These are phyloP conservation scores for Amphilophus citrinellus DNA, from an alignment of 2,113 vertebrate genomes.

Conservation along the genomic window DNA sequence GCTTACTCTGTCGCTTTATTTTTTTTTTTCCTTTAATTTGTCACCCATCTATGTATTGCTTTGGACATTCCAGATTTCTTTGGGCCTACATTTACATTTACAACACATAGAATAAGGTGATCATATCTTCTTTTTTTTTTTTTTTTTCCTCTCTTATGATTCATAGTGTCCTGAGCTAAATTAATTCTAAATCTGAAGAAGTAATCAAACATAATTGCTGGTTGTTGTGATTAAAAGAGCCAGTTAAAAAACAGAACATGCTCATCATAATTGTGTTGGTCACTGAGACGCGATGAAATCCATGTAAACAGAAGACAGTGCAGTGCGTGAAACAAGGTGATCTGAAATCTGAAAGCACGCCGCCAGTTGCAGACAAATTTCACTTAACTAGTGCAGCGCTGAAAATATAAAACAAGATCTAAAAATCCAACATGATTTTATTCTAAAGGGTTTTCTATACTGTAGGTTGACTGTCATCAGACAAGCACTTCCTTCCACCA, in stretches of 20 bases:
- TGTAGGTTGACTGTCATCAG: neutral
- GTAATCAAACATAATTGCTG: neutral
- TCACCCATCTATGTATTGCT: neutral
- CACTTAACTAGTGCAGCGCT: neutral
- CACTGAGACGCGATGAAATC: neutral
- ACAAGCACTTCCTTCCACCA: neutral
- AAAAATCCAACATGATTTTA: neutral
- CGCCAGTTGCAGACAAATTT: neutral
- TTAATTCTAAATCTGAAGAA: neutral
- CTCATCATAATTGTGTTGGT: neutral
- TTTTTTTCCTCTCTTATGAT: accelerated
- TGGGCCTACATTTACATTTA: neutral
- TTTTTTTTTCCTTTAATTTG: neutral
- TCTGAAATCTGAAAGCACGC: slow-evolving; percentile 6
- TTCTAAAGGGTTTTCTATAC: neutral
- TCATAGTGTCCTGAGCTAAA: neutral
- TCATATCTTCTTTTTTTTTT: accelerated
- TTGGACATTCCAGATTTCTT: neutral
- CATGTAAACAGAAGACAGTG: neutral
- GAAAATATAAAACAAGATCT: neutral
- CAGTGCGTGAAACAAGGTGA: neutral
- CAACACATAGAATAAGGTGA: neutral
- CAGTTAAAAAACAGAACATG: neutral
- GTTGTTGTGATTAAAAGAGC: neutral
- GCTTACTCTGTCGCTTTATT: neutral